phyloP scores from a whole-genome alignment of 1,140 invertebrate genomes.

The Drosophila arawakana region DNA sequence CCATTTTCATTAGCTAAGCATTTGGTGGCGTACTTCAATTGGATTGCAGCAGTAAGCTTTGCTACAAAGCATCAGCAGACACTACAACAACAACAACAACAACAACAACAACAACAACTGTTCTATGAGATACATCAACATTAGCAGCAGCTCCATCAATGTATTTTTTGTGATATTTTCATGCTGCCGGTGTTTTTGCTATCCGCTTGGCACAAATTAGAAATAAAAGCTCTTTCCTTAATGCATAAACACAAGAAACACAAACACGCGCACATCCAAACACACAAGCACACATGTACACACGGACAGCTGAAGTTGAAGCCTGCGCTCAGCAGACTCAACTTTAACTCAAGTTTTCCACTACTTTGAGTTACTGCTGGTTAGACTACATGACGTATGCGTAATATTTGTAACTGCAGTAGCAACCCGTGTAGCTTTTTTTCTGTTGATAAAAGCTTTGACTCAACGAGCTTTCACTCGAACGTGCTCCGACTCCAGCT shows the following conservation, averaged over 20 bases:
- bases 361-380: background rate
- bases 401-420: conserved; percentile 7
- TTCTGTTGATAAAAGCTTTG: conserved; percentile 42
- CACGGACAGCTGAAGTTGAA: conserved; percentile 16
- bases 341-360: conserved; percentile 2
- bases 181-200: conserved; percentile 63
- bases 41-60: conserved; percentile 40
- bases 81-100: conserved; percentile 8
- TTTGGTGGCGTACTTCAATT: conserved; percentile 20
- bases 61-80: conserved; percentile 4
- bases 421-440: conserved; percentile 48
- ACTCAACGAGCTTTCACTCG: conserved; percentile 59
- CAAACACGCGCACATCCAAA: conserved; percentile 8
- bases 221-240: conserved; percentile 71
- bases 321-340: conserved; percentile 15
- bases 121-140: conserved; percentile 17
- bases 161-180: conserved; percentile 36
- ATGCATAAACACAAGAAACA: conserved; percentile 57
- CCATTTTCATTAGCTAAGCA: conserved; percentile 44
- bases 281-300: background rate
- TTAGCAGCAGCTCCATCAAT: conserved; percentile 25
- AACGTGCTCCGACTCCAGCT: conserved; percentile 28
- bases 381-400: conserved; percentile 1
- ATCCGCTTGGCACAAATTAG: conserved; percentile 65
- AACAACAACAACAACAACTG: conserved; percentile 8